These are phyloP conservation scores for Taxidea taxus DNA, from an alignment of 2,113 vertebrate genomes.

Conservation along the genomic window DNA sequence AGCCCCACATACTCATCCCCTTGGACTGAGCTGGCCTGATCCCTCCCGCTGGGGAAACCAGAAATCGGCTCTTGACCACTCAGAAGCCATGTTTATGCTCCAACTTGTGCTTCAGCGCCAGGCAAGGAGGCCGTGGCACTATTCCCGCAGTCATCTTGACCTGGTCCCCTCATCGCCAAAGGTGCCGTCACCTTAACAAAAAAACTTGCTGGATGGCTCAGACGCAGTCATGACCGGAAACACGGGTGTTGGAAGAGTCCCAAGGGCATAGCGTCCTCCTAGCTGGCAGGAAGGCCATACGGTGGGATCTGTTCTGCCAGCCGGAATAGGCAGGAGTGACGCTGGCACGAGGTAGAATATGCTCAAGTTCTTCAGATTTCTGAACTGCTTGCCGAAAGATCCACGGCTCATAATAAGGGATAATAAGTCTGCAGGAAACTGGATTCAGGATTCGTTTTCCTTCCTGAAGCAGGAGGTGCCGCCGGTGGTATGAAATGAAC, in stretches of 20 bases:
- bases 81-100: background rate
- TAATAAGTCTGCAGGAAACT: background rate
- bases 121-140: background rate
- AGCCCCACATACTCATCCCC: background rate
- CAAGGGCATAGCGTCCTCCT: background rate
- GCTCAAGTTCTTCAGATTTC: conserved; percentile 14
- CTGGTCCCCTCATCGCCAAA: background rate
- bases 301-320: background rate
- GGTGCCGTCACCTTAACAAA: background rate
- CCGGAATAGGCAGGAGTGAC: background rate
- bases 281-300: background rate
- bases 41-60: background rate
- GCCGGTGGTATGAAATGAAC: background rate
- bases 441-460: background rate
- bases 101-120: background rate
- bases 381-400: conserved; percentile 5
- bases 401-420: background rate
- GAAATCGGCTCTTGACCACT: background rate
- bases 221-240: background rate
- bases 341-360: background rate
- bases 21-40: background rate
- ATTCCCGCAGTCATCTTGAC: background rate
- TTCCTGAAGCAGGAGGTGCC: background rate
- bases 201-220: background rate
- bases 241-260: background rate